Evolutionary conservation across 2,113 vertebrate species (phyloP).

Genomic region (Misgurnus anguillicaudatus): DNA sequence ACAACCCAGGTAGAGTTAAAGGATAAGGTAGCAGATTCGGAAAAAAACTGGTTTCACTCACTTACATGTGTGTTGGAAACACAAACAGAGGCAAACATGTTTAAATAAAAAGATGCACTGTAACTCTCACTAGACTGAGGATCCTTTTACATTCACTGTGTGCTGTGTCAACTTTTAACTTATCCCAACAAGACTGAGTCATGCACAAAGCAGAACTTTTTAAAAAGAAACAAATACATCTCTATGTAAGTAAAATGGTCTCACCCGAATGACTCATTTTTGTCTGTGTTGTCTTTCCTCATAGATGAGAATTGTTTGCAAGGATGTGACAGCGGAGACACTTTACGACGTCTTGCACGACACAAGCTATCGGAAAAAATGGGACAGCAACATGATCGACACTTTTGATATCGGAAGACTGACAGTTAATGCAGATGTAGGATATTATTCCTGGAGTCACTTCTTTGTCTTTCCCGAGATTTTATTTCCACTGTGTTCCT

Average conservation of each 20-base stretch:
- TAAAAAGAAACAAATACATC: not conserved
- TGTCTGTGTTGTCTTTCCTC: slow-evolving; percentile 12
- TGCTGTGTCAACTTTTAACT: slow-evolving; percentile 18
- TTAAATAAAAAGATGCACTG: not conserved
- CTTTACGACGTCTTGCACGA: slow-evolving; percentile 89
- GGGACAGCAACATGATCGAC: slow-evolving; percentile 91
- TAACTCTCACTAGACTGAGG: not conserved
- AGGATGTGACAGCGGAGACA: slow-evolving; percentile 81
- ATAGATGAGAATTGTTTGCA: slow-evolving; percentile 86
- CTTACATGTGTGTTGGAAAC: not conserved
- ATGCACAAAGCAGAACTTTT: not conserved
- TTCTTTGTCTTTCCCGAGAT: not conserved
- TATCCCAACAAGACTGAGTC: not conserved
- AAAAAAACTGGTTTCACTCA: slow-evolving; percentile 37
- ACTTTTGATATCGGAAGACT: slow-evolving; percentile 87
- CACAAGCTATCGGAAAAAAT: slow-evolving; percentile 85
- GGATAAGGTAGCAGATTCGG: slow-evolving; percentile 34
- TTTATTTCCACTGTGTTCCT: not conserved
- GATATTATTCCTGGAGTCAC: slow-evolving; percentile 87
- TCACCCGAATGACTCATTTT: not conserved
- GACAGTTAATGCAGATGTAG: slow-evolving; percentile 86
- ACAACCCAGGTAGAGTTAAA: slow-evolving; percentile 35
- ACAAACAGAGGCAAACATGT: not conserved
- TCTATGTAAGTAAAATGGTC: not conserved
- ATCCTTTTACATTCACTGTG: slow-evolving; percentile 2